Evolutionary conservation across 2,113 vertebrate genomes (phyloP), one percentile per base, ranked within the genome.

Genomic region (Brachyhypopomus occidentalis): DNA sequence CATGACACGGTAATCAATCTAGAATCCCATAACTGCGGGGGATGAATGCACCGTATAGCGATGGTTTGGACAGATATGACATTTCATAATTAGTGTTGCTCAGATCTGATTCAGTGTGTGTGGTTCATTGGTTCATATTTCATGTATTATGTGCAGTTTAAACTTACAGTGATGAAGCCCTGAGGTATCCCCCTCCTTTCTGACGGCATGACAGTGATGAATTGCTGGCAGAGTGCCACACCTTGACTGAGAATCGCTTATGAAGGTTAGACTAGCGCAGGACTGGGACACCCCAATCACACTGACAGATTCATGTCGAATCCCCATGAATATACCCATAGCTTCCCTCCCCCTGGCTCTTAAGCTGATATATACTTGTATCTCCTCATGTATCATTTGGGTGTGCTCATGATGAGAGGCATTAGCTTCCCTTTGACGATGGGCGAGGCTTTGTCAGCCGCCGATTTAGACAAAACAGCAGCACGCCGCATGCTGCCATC

Each of bases 121-220:
- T 45, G 20, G 45, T 41, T 71, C 23, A 71, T 25, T 22, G 20
- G 36, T 58, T 70, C 19, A 70, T 70, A 56, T 23, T 41, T 78
- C 52, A 58, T 36, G 41, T 4, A 70, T 70, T 38, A 23, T 58
- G 48, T 9, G 22, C 64, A 7, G 14, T 38, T 45, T 70, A 71
- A 79, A 62, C 17, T 14, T 79, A 79, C 36, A 79, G 23, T 23
- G 55, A 79, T 12, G 34, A 48, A 69, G 67, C 56, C 67, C 62
- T 79, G 78, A 60, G 69, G 78, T 78, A 48, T 56, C 30, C 30
- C 12, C 17, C 36, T 41, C 36, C 36, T 52, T 79, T 63, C 34
- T 2, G 20, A 59, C 12, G 0, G 38, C 38, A 9, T 72, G 77
- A 72, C 77, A 79, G 77, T 56, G 25, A 79, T 72, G 67, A 79